These are phyloP conservation scores for Carpatolechia fugitivella DNA, from an alignment of 2,888 invertebrate species.

Conservation along the genomic window DNA sequence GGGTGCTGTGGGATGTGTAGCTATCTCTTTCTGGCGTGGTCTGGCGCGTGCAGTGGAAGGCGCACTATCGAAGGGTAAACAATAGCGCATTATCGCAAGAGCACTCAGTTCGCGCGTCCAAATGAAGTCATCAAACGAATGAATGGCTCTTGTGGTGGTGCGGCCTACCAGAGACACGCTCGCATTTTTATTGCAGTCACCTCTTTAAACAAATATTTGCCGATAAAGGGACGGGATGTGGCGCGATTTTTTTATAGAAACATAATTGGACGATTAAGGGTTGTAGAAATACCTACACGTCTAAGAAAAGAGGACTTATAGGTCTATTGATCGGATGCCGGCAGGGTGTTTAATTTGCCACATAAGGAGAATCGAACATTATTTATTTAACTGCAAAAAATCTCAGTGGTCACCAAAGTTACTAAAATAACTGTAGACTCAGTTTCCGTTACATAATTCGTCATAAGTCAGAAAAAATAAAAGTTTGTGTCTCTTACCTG, in stretches of 20 bases:
- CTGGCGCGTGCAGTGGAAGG: slow-evolving; percentile 71
- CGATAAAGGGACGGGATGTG: slow-evolving; percentile 45
- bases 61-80: slow-evolving; percentile 79
- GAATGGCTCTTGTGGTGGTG: slow-evolving; percentile 65
- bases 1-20: slow-evolving; percentile 45
- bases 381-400: not conserved
- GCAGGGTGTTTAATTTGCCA: slow-evolving; percentile 1
- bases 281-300: slow-evolving; percentile 34
- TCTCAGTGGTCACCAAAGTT: not conserved
- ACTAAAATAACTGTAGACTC: not conserved
- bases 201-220: slow-evolving; percentile 72
- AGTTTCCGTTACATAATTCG: no score
- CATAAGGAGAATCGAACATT: not conserved
- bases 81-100: slow-evolving; percentile 77
- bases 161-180: slow-evolving; percentile 66
- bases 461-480: no score
- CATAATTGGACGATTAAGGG: slow-evolving; percentile 39
- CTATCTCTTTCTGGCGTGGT: slow-evolving; percentile 63
- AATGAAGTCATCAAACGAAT: slow-evolving; percentile 79
- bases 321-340: slow-evolving; percentile 2
- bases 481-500: no score
- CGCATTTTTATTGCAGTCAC: slow-evolving; percentile 73
- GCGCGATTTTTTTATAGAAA: slow-evolving; percentile 37
- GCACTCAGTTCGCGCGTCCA: slow-evolving; percentile 71
- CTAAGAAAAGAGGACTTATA: slow-evolving; percentile 20